phyloP scores from a whole-genome alignment of 2,888 invertebrate genomes.

The Drosophila fulvimacula region DNA sequence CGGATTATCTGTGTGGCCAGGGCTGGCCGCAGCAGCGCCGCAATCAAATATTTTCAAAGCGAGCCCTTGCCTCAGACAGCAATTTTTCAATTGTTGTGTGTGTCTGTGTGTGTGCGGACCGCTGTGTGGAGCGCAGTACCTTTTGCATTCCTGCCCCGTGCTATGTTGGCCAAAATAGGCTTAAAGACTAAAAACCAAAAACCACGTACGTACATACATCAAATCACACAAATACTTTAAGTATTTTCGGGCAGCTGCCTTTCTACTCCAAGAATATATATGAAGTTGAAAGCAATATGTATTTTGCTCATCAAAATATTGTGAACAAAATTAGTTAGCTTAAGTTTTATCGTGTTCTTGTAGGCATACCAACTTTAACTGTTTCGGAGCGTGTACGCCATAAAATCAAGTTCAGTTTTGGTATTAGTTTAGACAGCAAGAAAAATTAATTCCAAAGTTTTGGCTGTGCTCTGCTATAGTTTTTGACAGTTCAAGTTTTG shows the following conservation, averaged over 20 bases:
- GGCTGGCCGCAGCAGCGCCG: conserved; percentile 35
- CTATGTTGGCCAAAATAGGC: neutral
- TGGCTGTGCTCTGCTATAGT: neutral
- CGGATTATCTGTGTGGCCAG: conserved; percentile 43
- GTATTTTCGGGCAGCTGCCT: neutral
- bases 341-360: neutral
- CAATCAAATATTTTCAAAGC: conserved; percentile 43
- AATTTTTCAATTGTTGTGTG: conserved; percentile 44
- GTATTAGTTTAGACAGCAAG: neutral
- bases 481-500: neutral
- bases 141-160: neutral
- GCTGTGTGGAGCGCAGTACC: neutral
- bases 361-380: neutral
- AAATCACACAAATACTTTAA: neutral
- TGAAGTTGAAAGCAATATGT: neutral
- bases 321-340: neutral
- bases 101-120: conserved; percentile 8
- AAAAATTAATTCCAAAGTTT: neutral
- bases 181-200: conserved; percentile 1
- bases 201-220: neutral
- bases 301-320: neutral
- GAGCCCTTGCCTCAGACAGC: conserved; percentile 22
- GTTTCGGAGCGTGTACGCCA: neutral
- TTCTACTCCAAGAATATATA: neutral
- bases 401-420: neutral